phyloP scores from a whole-genome alignment of 2,888 invertebrate species.

The Eupeodes luniger region DNA sequence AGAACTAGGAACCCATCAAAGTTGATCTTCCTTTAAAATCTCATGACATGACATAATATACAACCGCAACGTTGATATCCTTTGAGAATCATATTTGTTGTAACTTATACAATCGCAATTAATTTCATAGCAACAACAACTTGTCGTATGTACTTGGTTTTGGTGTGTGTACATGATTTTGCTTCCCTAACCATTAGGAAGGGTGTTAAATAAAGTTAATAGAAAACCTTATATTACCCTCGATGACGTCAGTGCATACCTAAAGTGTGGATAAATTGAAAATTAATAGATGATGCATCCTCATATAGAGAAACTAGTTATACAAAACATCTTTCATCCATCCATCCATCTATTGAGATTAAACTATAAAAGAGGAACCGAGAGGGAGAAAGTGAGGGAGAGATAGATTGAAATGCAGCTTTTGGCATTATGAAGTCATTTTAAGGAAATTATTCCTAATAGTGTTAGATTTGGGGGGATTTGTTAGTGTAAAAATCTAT shows the following conservation, averaged over 20 bases:
- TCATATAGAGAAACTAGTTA: not conserved
- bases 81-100: not conserved
- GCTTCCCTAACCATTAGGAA: not conserved
- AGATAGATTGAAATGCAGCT: not conserved
- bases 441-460: not conserved
- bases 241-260: not conserved
- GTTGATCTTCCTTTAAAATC: not conserved
- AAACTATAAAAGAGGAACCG: not conserved
- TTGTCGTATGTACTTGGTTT: too few species aligned
- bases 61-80: not conserved
- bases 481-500: not conserved
- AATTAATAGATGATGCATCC: conserved; percentile 3
- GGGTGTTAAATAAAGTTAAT: not conserved
- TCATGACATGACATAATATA: not conserved
- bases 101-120: conserved; percentile 1
- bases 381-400: too few species aligned
- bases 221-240: not conserved
- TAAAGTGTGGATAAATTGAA: conserved; percentile 8
- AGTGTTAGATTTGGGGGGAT: not conserved
- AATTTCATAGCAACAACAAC: not conserved
- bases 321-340: not conserved
- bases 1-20: too few species aligned
- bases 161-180: not conserved
- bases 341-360: not conserved
- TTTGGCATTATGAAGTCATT: not conserved